These are phyloP conservation scores for Labroides dimidiatus DNA, from an alignment of 2,797 vertebrate species.

Conservation along the genomic window DNA sequence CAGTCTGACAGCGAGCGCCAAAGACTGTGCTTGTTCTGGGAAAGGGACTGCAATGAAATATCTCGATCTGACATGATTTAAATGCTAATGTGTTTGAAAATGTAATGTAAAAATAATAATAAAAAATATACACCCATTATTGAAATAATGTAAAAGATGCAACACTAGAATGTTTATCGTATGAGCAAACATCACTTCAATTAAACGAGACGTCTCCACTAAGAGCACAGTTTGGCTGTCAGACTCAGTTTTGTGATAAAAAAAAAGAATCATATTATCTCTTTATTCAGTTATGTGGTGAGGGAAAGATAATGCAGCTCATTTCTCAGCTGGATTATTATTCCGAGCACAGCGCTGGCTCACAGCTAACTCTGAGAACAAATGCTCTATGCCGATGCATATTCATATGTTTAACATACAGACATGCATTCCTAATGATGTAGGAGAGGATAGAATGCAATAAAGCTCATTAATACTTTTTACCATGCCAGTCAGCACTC, in stretches of 20 bases:
- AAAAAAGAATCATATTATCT: conserved; percentile 31
- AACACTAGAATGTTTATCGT: conserved; percentile 34
- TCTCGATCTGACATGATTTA: background rate
- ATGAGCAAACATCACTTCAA: conserved; percentile 32
- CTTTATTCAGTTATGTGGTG: conserved; percentile 65
- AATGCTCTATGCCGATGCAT: conserved; percentile 83
- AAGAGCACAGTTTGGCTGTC: conserved; percentile 33
- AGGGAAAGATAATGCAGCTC: conserved; percentile 51
- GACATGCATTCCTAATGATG: conserved; percentile 81
- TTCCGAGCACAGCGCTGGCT: conserved; percentile 81
- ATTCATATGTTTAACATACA: conserved; percentile 89
- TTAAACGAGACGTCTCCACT: conserved; percentile 3
- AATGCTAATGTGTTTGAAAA: conserved; percentile 15
- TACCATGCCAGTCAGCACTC: conserved; percentile 77
- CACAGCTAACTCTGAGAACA: conserved; percentile 79
- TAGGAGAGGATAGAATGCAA: conserved; percentile 72
- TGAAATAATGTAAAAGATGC: conserved; percentile 21
- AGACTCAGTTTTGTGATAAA: conserved; percentile 32
- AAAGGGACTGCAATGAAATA: conserved; percentile 10
- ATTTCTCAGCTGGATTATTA: conserved; percentile 74
- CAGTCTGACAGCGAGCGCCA: conserved; percentile 33
- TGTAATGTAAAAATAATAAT: too few relatives aligned
- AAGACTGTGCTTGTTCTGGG: conserved; percentile 39
- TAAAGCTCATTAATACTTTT: conserved; percentile 81
- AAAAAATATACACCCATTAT: conserved; percentile 30